Evolutionary conservation across 1,140 invertebrate species (phyloP).

Genomic region (Trypoxylus dichotomus): DNA sequence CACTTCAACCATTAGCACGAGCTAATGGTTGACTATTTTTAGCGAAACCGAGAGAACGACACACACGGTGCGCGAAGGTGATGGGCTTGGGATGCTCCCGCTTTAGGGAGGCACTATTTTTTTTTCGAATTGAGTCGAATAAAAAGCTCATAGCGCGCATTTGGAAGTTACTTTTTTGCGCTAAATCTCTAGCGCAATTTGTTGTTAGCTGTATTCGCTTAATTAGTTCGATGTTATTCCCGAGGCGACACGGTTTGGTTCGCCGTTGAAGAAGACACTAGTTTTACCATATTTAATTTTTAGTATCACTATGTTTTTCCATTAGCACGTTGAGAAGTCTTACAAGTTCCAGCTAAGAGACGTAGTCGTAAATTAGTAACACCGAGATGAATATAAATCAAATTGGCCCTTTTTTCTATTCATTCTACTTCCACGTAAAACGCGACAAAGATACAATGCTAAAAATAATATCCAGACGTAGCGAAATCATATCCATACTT

Average conservation of each 20-base stretch:
- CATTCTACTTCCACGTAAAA: not conserved
- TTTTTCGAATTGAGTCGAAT: not conserved
- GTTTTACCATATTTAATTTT: constrained; percentile 20
- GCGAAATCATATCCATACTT: too few species aligned
- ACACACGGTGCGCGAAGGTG: constrained; percentile 2
- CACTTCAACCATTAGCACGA: constrained; percentile 50
- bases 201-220: constrained; percentile 1
- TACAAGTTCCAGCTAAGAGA: not conserved
- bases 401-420: not conserved
- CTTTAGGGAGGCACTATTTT: constrained; percentile 4
- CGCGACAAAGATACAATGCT: not conserved
- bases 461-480: not conserved
- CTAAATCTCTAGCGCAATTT: constrained; percentile 16
- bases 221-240: constrained; percentile 15
- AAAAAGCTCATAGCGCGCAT: not conserved
- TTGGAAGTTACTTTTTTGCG: not conserved
- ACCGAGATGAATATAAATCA: not conserved
- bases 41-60: constrained; percentile 25
- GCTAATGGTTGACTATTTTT: constrained; percentile 50
- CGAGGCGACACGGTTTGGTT: not conserved
- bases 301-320: not conserved
- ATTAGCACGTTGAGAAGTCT: not conserved
- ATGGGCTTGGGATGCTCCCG: constrained; percentile 2
- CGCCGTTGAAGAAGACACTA: not conserved
- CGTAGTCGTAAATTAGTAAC: not conserved